Conservation (phyloP, 2,888 invertebrate species). For the Leptopilina drosophilae region DNA sequence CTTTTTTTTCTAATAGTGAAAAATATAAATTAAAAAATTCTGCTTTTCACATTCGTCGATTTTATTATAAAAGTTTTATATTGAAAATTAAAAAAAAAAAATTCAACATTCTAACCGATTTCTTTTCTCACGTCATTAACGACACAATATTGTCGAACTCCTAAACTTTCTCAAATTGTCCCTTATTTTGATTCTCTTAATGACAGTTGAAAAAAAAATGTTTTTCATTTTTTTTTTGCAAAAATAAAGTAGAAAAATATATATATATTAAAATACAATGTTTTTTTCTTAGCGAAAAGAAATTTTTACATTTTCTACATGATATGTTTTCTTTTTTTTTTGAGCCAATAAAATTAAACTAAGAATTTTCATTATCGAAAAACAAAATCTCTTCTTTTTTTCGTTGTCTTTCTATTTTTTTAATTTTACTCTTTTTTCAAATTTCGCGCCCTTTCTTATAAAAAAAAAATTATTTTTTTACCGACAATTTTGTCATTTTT, state of each 20-base stretch:
- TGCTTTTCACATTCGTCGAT: not conserved
- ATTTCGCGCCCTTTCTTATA: too few species aligned
- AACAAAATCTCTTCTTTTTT: not conserved
- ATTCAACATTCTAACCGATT: not conserved
- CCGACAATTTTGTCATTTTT: too few species aligned
- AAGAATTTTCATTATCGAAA: not conserved
- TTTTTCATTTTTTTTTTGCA: too few species aligned
- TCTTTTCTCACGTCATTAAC: not conserved
- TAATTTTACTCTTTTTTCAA: too few species aligned
- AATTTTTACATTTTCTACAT: slow-evolving; percentile 1
- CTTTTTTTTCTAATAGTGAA: not conserved
- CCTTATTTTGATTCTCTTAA: not conserved
- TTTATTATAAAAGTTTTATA: not conserved
- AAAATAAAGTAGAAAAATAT: too few species aligned
- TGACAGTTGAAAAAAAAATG: not conserved
- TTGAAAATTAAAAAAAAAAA: not conserved
- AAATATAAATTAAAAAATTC: not conserved
- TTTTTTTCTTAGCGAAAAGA: not conserved
- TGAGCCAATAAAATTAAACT: slow-evolving; percentile 27
- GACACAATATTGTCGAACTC: not conserved
- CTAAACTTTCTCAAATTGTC: not conserved
- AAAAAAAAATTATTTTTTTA: too few species aligned
- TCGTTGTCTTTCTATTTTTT: too few species aligned
- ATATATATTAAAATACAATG: too few species aligned
- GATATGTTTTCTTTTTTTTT: slow-evolving; percentile 8